Conservation (phyloP, 2,797 vertebrate species). For the Rhinoraja longicauda region DNA sequence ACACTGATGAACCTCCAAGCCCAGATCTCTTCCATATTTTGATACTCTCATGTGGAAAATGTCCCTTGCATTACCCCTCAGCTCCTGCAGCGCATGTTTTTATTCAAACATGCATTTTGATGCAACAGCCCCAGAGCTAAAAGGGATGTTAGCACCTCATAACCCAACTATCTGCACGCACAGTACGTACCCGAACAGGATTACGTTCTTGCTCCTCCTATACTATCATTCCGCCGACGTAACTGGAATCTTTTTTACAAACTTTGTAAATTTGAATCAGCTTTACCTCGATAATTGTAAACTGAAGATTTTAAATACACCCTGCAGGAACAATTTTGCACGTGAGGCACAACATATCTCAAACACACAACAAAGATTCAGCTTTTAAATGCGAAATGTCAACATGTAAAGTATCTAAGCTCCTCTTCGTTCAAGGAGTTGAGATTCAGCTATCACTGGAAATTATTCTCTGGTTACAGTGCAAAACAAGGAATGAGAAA, state of each 20-base stretch:
- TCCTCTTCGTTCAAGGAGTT: conserved; percentile 10
- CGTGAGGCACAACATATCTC: conserved; percentile 15
- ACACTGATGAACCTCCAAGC: too few relatives aligned
- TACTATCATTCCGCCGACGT: background rate
- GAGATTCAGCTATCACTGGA: conserved; percentile 12
- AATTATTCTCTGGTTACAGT: background rate
- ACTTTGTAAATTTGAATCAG: conserved; percentile 28
- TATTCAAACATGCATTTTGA: background rate
- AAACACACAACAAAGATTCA: conserved; percentile 14
- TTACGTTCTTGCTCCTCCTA: background rate
- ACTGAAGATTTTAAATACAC: conserved; percentile 15
- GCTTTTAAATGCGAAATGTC: conserved; percentile 17
- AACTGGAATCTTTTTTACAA: background rate
- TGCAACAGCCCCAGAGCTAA: background rate
- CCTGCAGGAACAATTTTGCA: conserved; percentile 29
- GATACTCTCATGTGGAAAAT: background rate
- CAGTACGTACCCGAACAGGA: background rate
- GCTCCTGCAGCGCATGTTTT: background rate
- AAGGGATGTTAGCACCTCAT: background rate
- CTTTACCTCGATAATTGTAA: conserved; percentile 9
- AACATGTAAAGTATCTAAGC: conserved; percentile 3
- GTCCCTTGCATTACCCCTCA: background rate
- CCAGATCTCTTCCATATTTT: background rate
- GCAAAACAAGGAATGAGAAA: background rate
- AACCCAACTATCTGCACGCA: background rate